Base-by-base conservation (phyloP, 2,888 invertebrate species). In the Cheilosia pagana region DNA sequence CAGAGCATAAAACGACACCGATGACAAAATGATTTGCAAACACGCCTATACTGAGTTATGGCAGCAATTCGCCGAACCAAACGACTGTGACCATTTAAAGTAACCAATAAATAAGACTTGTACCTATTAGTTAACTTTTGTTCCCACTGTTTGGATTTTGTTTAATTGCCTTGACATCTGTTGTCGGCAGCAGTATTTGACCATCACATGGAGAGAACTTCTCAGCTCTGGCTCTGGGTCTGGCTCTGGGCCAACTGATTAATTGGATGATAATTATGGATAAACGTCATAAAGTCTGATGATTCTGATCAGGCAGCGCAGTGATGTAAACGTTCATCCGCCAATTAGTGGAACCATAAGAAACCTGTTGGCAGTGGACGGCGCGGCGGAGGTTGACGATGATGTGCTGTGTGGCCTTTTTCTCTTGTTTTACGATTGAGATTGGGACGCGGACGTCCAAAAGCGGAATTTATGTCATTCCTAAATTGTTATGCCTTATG, bases 201-300 rank as follows among this genome's bases (percentile, higher is more conserved):
- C 41, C 23, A 28, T 65, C 23, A 21, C 6, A 28, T 14, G 35
- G 21, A 45, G 59, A 68, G 31, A 55, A 62, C 52, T 75, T 63
- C 62, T 74, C 45, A 41, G 81, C 25, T 50, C 48, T 52, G 57
- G 81, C 25, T 57, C 48, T 59, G 57, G 81, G 21, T 57, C 48
- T 59, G 57, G 43, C 67, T 59, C 63, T 53, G 60, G 62, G 50
- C 62, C 52, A 79, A 76, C 85, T 81, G 85, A 85, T 85, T 85
- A 85, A 85, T 85, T 85, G 85, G 79, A 85, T 43, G 85, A 85
- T 85, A 85, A 85, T 85, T 85, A 85, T 85, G 85, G 85, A 81
- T 85, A 85, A 85, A 81, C 85, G 85, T 85, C 85, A 85, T 85
- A 85, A 85, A 85, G 65, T 39, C 75, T 53, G 76, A 75, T 81